phyloP scores from a whole-genome alignment of 1,140 invertebrate genomes.

The Amphibalanus amphitrite region DNA sequence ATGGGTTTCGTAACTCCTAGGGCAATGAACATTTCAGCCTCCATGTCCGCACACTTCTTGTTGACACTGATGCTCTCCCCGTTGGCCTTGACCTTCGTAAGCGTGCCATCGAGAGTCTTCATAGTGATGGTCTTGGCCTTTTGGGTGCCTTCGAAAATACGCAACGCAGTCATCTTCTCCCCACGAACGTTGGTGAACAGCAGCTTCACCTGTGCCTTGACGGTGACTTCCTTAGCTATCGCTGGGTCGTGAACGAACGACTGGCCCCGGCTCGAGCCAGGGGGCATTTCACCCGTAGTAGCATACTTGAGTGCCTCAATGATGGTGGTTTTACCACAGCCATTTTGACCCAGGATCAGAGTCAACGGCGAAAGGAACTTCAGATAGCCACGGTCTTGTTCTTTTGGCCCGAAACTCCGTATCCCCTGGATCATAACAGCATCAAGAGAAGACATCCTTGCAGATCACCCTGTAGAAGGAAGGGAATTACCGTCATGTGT shows the following conservation, averaged over 20 bases:
- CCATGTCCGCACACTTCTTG: conserved; percentile 48
- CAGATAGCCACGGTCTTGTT: conserved; percentile 50
- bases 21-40: conserved; percentile 39
- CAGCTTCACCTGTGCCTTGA: conserved; percentile 42
- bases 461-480: neutral
- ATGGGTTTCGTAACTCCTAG: conserved; percentile 87
- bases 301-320: conserved; percentile 87
- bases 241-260: conserved; percentile 88
- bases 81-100: conserved; percentile 29
- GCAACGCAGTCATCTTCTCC: conserved; percentile 36
- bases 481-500: no score
- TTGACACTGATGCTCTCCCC: conserved; percentile 21
- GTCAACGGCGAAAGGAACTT: conserved; percentile 75
- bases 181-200: conserved; percentile 42
- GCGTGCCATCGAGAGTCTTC: conserved; percentile 49
- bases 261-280: conserved; percentile 54
- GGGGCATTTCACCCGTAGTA: conserved; percentile 73
- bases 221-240: conserved; percentile 35
- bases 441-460: conserved; percentile 24
- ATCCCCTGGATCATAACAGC: conserved; percentile 41
- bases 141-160: conserved; percentile 42
- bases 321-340: conserved; percentile 98
- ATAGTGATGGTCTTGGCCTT: conserved; percentile 37
- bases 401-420: conserved; percentile 68
- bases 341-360: conserved; percentile 89